phyloP scores from a whole-genome alignment of 2,888 invertebrate genomes.

The Trissolcus japonicus region DNA sequence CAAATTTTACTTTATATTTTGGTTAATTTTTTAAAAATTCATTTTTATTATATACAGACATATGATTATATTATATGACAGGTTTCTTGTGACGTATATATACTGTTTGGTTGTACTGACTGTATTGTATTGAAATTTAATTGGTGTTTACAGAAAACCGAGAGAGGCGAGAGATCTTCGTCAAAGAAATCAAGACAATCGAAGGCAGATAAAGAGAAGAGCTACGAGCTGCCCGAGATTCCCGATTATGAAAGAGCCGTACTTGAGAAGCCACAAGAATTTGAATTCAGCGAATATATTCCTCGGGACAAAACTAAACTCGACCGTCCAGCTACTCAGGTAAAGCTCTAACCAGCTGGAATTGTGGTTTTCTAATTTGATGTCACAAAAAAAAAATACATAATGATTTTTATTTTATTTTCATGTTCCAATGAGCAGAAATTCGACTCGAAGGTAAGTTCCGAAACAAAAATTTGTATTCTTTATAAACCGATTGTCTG shows the following conservation, averaged over 20 bases:
- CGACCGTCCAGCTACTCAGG: conserved; percentile 71
- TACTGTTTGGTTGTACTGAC: no score
- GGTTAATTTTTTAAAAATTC: no score
- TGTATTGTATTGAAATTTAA: no score
- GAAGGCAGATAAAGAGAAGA: conserved; percentile 69
- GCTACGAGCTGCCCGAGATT: conserved; percentile 73
- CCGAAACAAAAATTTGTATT: background rate
- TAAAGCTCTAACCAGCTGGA: conserved; percentile 51
- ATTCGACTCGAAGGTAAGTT: conserved; percentile 74
- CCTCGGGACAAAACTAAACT: conserved; percentile 73
- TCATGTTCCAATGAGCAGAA: conserved; percentile 66
- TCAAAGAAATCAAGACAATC: conserved; percentile 69
- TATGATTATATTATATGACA: no score
- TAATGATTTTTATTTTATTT: conserved; percentile 53
- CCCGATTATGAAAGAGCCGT: conserved; percentile 85
- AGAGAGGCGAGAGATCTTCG: conserved; percentile 69
- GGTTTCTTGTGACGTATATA: no score
- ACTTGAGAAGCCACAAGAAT: conserved; percentile 71
- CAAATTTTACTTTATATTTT: no score
- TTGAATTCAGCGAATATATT: conserved; percentile 70
- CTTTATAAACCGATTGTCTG: background rate
- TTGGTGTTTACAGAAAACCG: conserved; percentile 68
- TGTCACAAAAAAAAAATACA: background rate
- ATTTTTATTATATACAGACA: no score
- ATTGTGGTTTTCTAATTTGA: background rate